These are phyloP conservation scores for Alviniconcha marisindica DNA, from an alignment of 1,140 invertebrate species.

Conservation along the genomic window DNA sequence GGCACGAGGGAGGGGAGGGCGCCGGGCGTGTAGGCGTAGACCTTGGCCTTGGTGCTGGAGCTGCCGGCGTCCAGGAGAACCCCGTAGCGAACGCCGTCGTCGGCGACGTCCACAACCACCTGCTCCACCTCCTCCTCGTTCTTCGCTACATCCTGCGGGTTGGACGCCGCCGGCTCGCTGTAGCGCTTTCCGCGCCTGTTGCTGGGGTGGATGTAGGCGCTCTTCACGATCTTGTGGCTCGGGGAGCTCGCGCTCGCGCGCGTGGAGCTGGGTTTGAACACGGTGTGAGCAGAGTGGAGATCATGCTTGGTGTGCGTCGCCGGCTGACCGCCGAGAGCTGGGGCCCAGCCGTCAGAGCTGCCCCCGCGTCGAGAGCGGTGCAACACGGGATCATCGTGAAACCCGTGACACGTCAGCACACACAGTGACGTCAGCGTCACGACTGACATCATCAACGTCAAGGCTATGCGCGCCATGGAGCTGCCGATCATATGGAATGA, in stretches of 20 bases:
- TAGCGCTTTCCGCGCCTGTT: no score
- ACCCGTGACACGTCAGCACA: not conserved
- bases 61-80: conserved; percentile 68
- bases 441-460: not conserved
- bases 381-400: not conserved
- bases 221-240: no score
- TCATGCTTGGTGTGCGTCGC: not conserved
- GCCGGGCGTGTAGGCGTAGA: conserved; percentile 25
- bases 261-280: no score
- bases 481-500: not conserved
- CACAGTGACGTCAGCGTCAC: conserved; percentile 6
- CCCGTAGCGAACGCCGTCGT: conserved; percentile 50
- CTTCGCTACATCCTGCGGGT: not conserved
- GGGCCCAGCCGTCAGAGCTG: not conserved
- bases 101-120: not conserved
- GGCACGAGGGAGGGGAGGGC: conserved; percentile 26
- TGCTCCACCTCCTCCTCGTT: not conserved
- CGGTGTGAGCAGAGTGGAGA: no score
- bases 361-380: not conserved
- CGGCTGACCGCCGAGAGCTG: not conserved
- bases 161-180: no score
- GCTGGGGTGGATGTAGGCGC: no score
- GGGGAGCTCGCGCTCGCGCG: no score
- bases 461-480: not conserved
- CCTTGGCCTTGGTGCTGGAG: conserved; percentile 65